Base-by-base conservation (phyloP, 2,113 vertebrate genomes). In the Hemiscyllium ocellatum region DNA sequence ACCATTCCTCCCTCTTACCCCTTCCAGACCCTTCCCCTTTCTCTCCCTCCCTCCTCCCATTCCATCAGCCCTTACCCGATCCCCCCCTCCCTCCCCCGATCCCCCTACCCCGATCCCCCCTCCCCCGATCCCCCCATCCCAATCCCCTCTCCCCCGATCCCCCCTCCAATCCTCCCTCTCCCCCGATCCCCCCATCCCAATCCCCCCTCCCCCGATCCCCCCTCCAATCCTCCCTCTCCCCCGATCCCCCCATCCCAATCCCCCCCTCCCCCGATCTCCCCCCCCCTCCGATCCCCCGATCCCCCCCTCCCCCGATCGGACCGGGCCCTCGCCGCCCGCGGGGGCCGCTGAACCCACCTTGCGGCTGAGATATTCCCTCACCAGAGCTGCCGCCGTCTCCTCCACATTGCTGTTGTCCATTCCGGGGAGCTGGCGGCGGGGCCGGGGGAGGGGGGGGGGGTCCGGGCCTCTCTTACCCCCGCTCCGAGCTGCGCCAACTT, bases 331-430 rank as follows among this genome's bases (percentile, higher is more conserved):
- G 1, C 8, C n/a, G 7, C 8, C 10, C 3, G 29, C 33, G 69
- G 68, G 22, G 22, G 95, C 20, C 42, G 33, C 56, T 61, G 56
- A 29, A 1, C 97, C 12, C 97, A 98, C 99, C 98, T 99, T 99
- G 96, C 98, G 98, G 96, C 97, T 99, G 96, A 99, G 98, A 96
- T 98, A 99, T 96, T 99, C 99, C 96, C 99, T 97, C 87, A 99
- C 98, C 96, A 99, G 97, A 0, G 99, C 98, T 22, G 98, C 98
- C 56, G 99, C 98, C 96, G 99, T 98, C 95, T 98, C 98, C 96
- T 98, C 98, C 96, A 98, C 98, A 47, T 97, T 97, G 26, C 97
- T 96, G 90, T 97, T 97, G 19, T 94, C 90, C 91, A 94, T 94
- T 0, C 52, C 91, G 8, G 12, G 1, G 52, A 47, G 29, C 24